A percentile compares a stretch with the other conserved stretches of the same genome.
These are phyloP conservation scores for Sternotherus odoratus DNA, from an alignment of 2,797 vertebrate species.

Conservation along the genomic window DNA sequence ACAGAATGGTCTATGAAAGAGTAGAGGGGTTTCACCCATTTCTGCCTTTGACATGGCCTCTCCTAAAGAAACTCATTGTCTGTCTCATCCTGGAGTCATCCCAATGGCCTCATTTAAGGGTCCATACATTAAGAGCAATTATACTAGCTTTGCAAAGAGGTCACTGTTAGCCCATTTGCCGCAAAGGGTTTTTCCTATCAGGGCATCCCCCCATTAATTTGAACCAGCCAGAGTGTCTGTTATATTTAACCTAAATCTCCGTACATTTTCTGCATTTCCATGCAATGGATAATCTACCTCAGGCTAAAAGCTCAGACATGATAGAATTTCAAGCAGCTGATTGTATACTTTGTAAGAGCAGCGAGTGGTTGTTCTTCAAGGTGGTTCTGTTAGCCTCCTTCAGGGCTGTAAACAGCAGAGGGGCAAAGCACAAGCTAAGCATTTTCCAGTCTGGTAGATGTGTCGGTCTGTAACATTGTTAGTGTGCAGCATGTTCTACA, in stretches of 20 bases:
- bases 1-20: background rate
- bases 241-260: background rate
- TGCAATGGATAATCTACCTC: constrained; percentile 6
- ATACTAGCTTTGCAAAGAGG: constrained; percentile 36
- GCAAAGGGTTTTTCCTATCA: constrained; percentile 22
- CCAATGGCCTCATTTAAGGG: background rate
- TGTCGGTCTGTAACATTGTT: background rate
- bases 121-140: background rate
- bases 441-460: constrained; percentile 55
- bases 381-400: background rate
- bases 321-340: constrained; percentile 57
- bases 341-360: background rate
- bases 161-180: background rate
- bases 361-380: background rate
- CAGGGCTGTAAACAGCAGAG: background rate
- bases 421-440: background rate
- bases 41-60: background rate
- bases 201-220: constrained; percentile 10
- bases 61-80: background rate
- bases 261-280: background rate
- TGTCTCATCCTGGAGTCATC: background rate
- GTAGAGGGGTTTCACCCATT: background rate
- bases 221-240: background rate
- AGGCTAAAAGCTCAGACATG: constrained; percentile 13
- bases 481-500: accelerated